Conservation (phyloP, 2,888 invertebrate genomes). For the Girardia tigrina region DNA sequence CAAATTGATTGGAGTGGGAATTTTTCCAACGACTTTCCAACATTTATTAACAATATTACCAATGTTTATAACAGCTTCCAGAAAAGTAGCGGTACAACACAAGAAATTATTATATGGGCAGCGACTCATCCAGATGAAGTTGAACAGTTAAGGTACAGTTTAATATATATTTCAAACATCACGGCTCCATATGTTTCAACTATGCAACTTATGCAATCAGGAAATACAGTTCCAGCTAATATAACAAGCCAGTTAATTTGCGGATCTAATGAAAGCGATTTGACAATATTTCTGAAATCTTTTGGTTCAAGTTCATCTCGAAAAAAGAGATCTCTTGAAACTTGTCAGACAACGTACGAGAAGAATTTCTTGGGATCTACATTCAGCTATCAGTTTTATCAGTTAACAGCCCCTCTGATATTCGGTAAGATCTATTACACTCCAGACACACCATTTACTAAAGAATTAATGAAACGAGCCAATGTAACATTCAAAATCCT, state of each 20-base stretch:
- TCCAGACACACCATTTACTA: slow-evolving; percentile 26
- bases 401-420: neutral
- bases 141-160: neutral
- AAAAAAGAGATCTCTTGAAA: neutral
- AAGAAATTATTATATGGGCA: neutral
- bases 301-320: neutral
- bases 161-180: neutral
- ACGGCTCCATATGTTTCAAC: neutral
- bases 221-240: neutral
- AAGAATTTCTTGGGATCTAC: neutral
- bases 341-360: too few relatives aligned
- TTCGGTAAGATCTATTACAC: slow-evolving; percentile 32
- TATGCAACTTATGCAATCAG: neutral
- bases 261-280: neutral
- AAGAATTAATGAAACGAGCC: neutral
- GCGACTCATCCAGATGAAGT: neutral
- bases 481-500: slow-evolving; percentile 28
- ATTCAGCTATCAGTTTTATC: neutral
- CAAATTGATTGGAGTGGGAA: slow-evolving; percentile 10
- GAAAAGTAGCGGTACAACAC: neutral
- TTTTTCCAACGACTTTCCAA: neutral
- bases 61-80: neutral
- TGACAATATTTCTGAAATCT: neutral
- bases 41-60: neutral
- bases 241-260: neutral